Evolutionary conservation across 2,797 vertebrate species (phyloP).

Genomic region (Manis pentadactyla): DNA sequence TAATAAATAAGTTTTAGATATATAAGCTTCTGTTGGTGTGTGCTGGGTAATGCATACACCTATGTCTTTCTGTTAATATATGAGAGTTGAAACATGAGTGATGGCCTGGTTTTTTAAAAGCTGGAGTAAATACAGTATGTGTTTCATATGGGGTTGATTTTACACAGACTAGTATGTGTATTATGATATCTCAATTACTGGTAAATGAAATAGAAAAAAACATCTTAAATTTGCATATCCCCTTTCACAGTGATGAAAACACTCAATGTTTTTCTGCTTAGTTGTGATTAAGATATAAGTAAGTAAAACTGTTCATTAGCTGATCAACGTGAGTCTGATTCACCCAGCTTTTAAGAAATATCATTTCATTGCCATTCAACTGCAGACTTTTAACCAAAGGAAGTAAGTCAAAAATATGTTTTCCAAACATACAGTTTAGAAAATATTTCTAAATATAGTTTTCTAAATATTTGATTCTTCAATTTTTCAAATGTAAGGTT

Average conservation of each 20-base stretch:
- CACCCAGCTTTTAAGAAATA: not conserved
- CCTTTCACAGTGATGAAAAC: not conserved
- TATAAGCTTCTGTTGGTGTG: not conserved
- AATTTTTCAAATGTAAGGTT: not conserved
- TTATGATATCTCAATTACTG: not conserved
- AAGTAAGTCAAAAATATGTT: not conserved
- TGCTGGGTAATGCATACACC: not conserved
- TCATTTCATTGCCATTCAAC: not conserved
- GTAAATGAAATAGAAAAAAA: not conserved
- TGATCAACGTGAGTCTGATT: not conserved
- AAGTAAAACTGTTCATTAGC: not conserved
- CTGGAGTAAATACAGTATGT: not conserved
- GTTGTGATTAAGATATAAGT: not conserved
- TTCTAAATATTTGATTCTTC: not conserved
- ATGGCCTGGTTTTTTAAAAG: not conserved
- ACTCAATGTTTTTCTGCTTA: not conserved
- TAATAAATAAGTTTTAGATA: not conserved
- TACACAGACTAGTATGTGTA: not conserved
- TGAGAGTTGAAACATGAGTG: not conserved
- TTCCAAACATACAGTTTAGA: no score
- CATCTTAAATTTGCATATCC: not conserved
- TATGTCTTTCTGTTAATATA: not conserved
- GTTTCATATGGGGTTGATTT: not conserved
- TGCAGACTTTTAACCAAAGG: not conserved
- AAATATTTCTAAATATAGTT: not conserved